Conservation (phyloP, 2,888 invertebrate genomes). For the Rhogogaster chlorosoma region DNA sequence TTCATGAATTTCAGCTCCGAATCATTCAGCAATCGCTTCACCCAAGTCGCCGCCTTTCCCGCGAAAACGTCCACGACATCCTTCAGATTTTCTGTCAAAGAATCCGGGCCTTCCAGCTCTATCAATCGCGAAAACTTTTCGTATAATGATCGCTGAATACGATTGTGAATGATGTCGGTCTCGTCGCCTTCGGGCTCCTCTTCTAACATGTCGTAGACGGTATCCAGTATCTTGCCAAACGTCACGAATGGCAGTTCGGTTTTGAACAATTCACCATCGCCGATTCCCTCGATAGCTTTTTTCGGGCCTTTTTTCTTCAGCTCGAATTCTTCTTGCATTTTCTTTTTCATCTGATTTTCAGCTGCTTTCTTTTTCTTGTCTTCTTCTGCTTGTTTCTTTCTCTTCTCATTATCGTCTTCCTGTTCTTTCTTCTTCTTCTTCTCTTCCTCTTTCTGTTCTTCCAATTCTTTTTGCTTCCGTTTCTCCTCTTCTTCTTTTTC, state of each 20-base stretch:
- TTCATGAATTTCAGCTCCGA: conserved; percentile 62
- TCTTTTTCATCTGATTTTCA: conserved; percentile 38
- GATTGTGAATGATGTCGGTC: conserved; percentile 63
- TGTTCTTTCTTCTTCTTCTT: conserved; percentile 49
- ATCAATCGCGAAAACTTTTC: conserved; percentile 64
- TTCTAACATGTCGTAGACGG: conserved; percentile 65
- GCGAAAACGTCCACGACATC: conserved; percentile 65
- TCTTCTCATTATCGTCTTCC: conserved; percentile 36
- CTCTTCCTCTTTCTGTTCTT: not conserved
- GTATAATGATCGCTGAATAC: conserved; percentile 69
- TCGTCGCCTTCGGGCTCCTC: conserved; percentile 56
- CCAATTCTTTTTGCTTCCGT: too few relatives aligned
- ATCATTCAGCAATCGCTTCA: conserved; percentile 61
- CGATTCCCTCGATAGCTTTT: not conserved
- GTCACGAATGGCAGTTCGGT: conserved; percentile 68
- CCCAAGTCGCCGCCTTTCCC: conserved; percentile 69
- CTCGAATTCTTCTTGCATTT: conserved; percentile 18
- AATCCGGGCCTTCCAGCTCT: conserved; percentile 59
- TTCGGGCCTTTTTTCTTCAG: not conserved
- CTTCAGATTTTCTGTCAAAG: conserved; percentile 60
- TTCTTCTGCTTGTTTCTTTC: conserved; percentile 11
- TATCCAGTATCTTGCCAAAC: conserved; percentile 66
- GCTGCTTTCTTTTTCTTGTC: conserved; percentile 4
- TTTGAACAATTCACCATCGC: conserved; percentile 55
- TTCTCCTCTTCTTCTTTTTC: conserved; percentile 42